These are phyloP conservation scores for Danionella cerebrum DNA, from an alignment of 2,113 vertebrate species.

Conservation along the genomic window DNA sequence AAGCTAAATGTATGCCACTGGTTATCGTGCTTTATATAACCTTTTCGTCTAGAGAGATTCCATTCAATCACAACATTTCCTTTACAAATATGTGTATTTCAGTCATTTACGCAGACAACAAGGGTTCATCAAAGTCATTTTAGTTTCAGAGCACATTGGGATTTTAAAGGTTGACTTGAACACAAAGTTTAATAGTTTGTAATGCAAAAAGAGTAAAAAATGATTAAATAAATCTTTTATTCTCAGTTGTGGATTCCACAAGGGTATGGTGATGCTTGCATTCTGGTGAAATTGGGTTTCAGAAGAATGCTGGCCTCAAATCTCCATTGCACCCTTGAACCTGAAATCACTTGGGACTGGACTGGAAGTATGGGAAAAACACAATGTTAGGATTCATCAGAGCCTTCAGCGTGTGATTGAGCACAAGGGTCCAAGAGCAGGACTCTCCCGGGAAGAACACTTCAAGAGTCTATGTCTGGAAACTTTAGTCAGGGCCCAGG, in stretches of 20 bases:
- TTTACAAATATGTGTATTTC: background rate
- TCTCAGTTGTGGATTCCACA: too few relatives aligned
- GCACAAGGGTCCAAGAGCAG: slow-evolving; percentile 36
- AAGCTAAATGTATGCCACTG: background rate
- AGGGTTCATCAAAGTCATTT: too few relatives aligned
- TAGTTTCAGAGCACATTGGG: too few relatives aligned
- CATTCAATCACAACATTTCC: too few relatives aligned
- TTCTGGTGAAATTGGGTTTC: too few relatives aligned
- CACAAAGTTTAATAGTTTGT: too few relatives aligned
- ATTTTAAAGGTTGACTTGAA: too few relatives aligned
- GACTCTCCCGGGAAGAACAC: slow-evolving; percentile 28
- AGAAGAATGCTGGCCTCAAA: slow-evolving; percentile 29
- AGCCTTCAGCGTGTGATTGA: slow-evolving; percentile 10
- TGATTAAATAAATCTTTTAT: too few relatives aligned
- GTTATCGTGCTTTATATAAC: background rate
- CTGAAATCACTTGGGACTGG: slow-evolving; percentile 38
- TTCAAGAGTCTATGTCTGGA: slow-evolving; percentile 11
- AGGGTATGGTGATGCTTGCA: too few relatives aligned
- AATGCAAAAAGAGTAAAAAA: too few relatives aligned
- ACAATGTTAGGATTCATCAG: slow-evolving; percentile 23
- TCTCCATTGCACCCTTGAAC: slow-evolving; percentile 37
- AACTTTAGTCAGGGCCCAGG: background rate
- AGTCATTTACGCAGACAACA: background rate
- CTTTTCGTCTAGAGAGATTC: too few relatives aligned
- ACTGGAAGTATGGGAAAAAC: slow-evolving; percentile 48